Base-by-base conservation (phyloP, 2,888 invertebrate genomes). In the Agrochola circellaris region DNA sequence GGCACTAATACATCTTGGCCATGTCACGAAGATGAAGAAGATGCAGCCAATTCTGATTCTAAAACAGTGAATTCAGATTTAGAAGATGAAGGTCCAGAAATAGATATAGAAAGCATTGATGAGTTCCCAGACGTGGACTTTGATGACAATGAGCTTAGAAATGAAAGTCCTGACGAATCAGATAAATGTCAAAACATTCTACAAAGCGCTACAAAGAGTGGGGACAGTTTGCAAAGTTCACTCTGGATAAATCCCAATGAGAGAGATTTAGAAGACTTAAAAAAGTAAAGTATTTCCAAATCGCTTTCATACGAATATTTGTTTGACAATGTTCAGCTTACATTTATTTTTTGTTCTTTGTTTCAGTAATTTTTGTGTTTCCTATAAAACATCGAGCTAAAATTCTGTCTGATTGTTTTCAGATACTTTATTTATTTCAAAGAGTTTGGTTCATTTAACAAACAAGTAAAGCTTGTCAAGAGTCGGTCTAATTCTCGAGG, bases 341-440 rank as follows among this genome's bases (percentile, higher is more conserved):
- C 20, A 51, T 20, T 7, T 0, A 8, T 20, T 48, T 20, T 20
- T 51, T 51, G 48, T 51, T 51, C 20, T 20, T 51, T 20, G 48
- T 48, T 66, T 30, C 6, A 17, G 7, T 34, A 69, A 48, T 48
- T 30, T n/a, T 48, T 26, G 8, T 62, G 17, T 30, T 54, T 61
- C 2, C 5, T 60, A 13, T 61, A 60, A 61, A 54, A 26, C 20
- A 34, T 6, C 13, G 7, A 13, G 7, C 13, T 61, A 26, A 15
- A 30, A 54, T 20, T 6, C 1, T 23, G 26, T 54, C 26, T 62
- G 13, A 60, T n/a, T 76, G 8, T 38, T 91, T 96, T 77, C 93
- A 97, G 97, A 91, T 97, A 97, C 90, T 96, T 96, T 89, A 93
- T 93, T 85, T 97, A 95, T 89, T 97, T 97, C 89, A 96, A 96